phyloP scores from a whole-genome alignment of 2,113 vertebrate genomes.

The Sarotherodon lohbergeri region DNA sequence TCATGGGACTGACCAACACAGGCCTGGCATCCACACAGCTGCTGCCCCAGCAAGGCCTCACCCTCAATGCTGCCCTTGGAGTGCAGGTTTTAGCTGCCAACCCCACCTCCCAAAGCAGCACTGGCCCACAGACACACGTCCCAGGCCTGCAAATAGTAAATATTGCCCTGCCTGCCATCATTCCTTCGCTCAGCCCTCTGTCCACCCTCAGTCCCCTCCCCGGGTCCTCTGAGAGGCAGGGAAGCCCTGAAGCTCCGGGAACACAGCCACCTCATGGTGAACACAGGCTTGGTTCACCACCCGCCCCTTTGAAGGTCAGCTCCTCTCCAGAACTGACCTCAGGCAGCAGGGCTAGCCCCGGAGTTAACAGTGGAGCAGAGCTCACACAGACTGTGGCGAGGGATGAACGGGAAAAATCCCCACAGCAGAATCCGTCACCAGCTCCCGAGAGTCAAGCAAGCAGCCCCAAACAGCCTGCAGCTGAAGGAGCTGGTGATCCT shows the following conservation, averaged over 20 bases:
- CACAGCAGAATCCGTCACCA: constrained; percentile 3
- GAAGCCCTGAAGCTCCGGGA: constrained; percentile 48
- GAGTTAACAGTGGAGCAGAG: not conserved
- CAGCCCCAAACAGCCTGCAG: not conserved
- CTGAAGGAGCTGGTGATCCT: constrained; percentile 13
- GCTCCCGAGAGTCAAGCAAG: constrained; percentile 3
- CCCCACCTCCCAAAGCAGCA: constrained; percentile 71
- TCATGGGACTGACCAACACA: constrained; percentile 82
- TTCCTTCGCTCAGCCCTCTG: constrained; percentile 80
- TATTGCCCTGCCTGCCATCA: constrained; percentile 85
- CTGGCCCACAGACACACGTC: constrained; percentile 75
- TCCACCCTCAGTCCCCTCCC: constrained; percentile 64
- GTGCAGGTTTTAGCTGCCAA: constrained; percentile 85
- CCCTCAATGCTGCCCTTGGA: constrained; percentile 82
- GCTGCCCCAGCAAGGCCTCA: constrained; percentile 78
- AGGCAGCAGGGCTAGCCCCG: not conserved
- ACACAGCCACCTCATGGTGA: constrained; percentile 15
- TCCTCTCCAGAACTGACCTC: constrained; percentile 2
- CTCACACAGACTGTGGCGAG: constrained; percentile 1
- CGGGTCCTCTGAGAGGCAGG: constrained; percentile 30
- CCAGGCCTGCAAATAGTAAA: constrained; percentile 91
- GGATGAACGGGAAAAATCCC: not conserved
- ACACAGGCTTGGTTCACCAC: not conserved
- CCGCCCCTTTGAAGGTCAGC: constrained; percentile 11
- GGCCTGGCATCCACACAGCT: constrained; percentile 73